A percentile compares a stretch with the other conserved stretches of the same genome.
Conservation (phyloP, 2,113 vertebrate species). For the Aviceda subcristata region DNA sequence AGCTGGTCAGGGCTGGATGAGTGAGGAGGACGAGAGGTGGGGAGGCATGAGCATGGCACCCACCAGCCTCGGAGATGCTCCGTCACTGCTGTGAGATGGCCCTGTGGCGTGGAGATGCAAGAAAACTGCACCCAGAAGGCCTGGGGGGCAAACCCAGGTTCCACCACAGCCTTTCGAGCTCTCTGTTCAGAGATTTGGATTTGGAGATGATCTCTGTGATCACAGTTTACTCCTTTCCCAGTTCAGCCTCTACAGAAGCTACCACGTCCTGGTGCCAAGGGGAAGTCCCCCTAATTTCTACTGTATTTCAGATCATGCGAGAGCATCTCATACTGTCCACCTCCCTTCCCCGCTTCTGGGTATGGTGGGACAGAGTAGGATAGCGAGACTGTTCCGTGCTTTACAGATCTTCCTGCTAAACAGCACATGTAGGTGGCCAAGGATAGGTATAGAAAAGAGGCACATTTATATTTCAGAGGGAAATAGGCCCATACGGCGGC, state of each 20-base stretch:
- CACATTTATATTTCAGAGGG: neutral
- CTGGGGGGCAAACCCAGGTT: neutral
- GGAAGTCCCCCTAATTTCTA: neutral
- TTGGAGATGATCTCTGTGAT: neutral
- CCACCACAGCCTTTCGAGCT: neutral
- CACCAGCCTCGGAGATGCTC: neutral
- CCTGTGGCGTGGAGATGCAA: neutral
- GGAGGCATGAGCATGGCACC: neutral
- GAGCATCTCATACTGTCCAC: neutral
- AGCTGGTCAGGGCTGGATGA: neutral
- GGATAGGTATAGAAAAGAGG: neutral
- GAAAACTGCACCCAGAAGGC: neutral
- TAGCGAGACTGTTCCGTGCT: neutral
- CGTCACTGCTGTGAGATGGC: neutral
- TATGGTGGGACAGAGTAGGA: neutral
- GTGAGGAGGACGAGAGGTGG: neutral
- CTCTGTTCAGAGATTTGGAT: neutral
- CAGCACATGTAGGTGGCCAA: neutral
- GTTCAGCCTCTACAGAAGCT: neutral
- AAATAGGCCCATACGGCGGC: neutral
- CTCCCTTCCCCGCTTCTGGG: rapidly evolving
- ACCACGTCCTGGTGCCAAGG: neutral
- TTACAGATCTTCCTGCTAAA: neutral
- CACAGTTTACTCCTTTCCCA: neutral
- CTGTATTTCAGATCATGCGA: neutral